Conservation (phyloP, 2,888 invertebrate species). For the Callinectes sapidus region DNA sequence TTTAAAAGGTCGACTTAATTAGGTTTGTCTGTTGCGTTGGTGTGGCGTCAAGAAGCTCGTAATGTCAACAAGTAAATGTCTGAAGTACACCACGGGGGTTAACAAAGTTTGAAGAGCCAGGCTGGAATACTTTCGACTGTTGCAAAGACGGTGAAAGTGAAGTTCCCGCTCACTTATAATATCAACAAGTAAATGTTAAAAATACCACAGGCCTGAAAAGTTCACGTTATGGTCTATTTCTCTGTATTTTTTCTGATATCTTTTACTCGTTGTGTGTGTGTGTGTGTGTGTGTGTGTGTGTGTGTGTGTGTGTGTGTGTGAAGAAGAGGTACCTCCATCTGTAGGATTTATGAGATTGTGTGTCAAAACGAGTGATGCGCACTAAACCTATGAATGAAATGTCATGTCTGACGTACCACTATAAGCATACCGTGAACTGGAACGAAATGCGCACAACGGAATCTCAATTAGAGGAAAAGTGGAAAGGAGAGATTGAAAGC, state of each 20-base stretch:
- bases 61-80: not conserved
- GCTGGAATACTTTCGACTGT: not conserved
- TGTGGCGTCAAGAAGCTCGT: not conserved
- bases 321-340: not conserved
- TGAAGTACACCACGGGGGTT: not conserved
- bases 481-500: not conserved
- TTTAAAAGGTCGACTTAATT: not conserved
- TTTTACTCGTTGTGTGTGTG: too few relatives aligned
- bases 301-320: too few relatives aligned
- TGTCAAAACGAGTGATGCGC: not conserved
- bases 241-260: not conserved
- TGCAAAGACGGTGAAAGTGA: not conserved
- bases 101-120: not conserved
- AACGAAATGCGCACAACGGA: not conserved
- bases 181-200: not conserved
- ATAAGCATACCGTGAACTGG: not conserved
- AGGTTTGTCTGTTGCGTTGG: not conserved
- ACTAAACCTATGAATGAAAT: not conserved
- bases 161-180: not conserved
- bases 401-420: not conserved
- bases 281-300: too few relatives aligned
- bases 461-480: not conserved
- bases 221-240: conserved; percentile 4
- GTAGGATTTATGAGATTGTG: not conserved
- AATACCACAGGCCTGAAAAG: not conserved